A percentile compares a stretch with the other conserved stretches of the same genome.
Conservation (phyloP, 1,140 invertebrate genomes). For the Gonatopus flavifemur region DNA sequence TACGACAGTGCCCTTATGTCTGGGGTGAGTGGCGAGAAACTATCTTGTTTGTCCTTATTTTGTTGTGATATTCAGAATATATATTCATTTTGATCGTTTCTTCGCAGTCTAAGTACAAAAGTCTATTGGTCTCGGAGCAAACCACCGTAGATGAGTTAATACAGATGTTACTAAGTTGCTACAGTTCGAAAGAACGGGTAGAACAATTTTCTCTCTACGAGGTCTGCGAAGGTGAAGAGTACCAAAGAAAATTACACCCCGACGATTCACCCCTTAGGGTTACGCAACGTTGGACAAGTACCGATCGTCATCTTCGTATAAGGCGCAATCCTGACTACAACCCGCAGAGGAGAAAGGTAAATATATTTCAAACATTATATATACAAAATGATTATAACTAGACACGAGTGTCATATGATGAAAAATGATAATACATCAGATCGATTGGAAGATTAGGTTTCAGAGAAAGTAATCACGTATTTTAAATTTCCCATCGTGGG, state of each 20-base stretch:
- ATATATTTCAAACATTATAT: too few relatives aligned
- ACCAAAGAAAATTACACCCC: constrained; percentile 82
- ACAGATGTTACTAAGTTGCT: constrained; percentile 82
- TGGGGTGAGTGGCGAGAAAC: constrained; percentile 65
- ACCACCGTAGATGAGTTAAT: constrained; percentile 90
- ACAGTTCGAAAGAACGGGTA: constrained; percentile 78
- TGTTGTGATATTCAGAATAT: background rate
- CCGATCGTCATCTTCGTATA: constrained; percentile 75
- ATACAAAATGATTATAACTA: too few relatives aligned
- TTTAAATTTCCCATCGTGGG: too few relatives aligned
- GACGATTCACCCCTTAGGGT: constrained; percentile 83
- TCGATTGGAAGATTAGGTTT: too few relatives aligned
- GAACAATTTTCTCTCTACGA: constrained; percentile 88
- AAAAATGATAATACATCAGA: too few relatives aligned
- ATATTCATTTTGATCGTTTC: constrained; percentile 8
- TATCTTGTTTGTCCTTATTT: background rate
- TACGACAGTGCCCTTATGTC: constrained; percentile 88
- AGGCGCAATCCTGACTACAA: constrained; percentile 76
- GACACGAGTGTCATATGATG: background rate
- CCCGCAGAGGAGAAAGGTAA: constrained; percentile 65
- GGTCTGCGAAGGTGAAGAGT: constrained; percentile 71
- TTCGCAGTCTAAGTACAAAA: constrained; percentile 85
- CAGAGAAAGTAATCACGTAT: too few relatives aligned
- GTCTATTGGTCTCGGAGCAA: constrained; percentile 82
- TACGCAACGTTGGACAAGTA: constrained; percentile 72